Base-by-base conservation (phyloP, 1,140 invertebrate species). In the Portunus trituberculatus region DNA sequence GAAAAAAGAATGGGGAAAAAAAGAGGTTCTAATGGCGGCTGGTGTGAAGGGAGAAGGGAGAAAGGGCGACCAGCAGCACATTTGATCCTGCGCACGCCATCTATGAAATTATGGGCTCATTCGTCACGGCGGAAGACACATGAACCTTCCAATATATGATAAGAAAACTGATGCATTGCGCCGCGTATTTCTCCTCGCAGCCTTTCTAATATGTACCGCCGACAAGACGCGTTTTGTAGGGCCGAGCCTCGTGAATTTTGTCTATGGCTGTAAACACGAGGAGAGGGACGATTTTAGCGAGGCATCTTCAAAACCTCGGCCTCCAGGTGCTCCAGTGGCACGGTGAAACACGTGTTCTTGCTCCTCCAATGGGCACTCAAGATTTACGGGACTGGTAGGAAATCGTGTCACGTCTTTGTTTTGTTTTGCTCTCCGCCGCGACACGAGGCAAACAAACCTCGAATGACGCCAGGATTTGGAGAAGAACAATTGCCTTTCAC, bases 101-200 rank as follows among this genome's bases (percentile, higher is more conserved):
- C 20, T 4, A 12, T 46, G 39, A 46, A 89, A 45, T 45, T 91
- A 91, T 91, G 3, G 59, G 52, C 31, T 32, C 52, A 76, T 91
- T 76, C 28, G 14, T 91, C 90, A 91, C 32, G 52, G n/a, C 0
- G 16, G 29, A 14, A 29, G 28, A 91, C 90, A 91, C 90, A 91
- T 91, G 59, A 91, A 91, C 89, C 89, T 59, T 59, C 29, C 31
- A 91, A 76, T 76, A 76, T 91, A 76, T 91, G 59, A 91, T 91
- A 91, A 91, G 90, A 91, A 91, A 91, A 91, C 28, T 91, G 90
- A 91, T 91, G 52, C 90, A 91, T 91, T 76, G 39, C 52, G 29
- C 31, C 59, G 90, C 67, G 52, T 76, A 59, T 46, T 29, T 32
- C 52, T 29, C 31, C 84, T 39, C 90, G 67, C 59, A 0, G 52